Evolutionary conservation across 2,797 vertebrate species (phyloP).

Genomic region (Anguilla marmorata): DNA sequence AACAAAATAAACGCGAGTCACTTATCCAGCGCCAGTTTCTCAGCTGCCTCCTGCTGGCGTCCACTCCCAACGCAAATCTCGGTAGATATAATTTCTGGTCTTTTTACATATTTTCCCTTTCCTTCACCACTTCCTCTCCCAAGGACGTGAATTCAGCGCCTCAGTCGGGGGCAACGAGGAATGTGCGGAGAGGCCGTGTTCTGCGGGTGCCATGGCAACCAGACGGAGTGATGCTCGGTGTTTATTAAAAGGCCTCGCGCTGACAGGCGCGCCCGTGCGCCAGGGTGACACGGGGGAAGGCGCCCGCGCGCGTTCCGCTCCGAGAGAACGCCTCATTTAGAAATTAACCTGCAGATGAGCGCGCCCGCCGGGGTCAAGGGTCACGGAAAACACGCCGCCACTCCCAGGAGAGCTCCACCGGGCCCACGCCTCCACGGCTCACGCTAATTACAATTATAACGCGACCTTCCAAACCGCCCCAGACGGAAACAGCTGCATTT

Average conservation of each 20-base stretch:
- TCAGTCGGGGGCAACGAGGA: background rate
- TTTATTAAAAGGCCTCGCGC: background rate
- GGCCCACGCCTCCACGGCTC: background rate
- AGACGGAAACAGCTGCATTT: background rate
- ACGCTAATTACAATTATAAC: background rate
- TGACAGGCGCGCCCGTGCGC: background rate
- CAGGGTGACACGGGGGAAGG: background rate
- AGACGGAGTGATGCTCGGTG: background rate
- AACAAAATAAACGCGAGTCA: background rate
- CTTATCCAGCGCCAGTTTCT: background rate
- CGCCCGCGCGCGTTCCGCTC: background rate
- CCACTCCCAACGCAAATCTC: background rate
- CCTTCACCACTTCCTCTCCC: background rate
- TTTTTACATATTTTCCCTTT: background rate
- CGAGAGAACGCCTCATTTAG: background rate
- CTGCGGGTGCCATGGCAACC: background rate
- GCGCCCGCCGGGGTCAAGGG: background rate
- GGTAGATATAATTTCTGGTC: background rate
- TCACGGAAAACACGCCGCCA: background rate
- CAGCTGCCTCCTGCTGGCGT: background rate
- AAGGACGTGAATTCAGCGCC: background rate
- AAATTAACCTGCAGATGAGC: background rate
- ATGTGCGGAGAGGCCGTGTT: background rate
- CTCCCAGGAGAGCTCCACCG: background rate
- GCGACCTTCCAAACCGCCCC: background rate